Conservation (phyloP, 2,797 vertebrate species). For the Melopsittacus undulatus region DNA sequence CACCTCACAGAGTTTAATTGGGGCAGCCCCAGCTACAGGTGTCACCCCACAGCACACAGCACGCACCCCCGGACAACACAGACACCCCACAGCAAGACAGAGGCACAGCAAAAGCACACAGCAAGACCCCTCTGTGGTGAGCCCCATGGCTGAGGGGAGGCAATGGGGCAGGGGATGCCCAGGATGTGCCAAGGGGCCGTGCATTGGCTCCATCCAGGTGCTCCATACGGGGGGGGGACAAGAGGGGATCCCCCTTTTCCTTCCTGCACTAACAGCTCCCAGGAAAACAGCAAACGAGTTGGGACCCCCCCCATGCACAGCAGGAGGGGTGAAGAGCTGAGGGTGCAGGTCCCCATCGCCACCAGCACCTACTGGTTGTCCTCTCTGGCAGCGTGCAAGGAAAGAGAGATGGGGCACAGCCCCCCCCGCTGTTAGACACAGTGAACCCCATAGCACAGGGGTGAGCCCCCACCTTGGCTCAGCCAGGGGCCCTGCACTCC, state of each 20-base stretch:
- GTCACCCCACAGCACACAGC: constrained; percentile 14
- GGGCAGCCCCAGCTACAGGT: constrained; percentile 13
- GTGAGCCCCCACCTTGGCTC: fast-evolving
- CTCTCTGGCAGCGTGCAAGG: constrained; percentile 77
- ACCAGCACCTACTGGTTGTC: constrained; percentile 74
- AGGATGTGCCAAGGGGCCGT: background rate
- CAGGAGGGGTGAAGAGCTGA: background rate
- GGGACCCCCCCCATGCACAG: background rate
- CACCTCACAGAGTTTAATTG: constrained; percentile 36
- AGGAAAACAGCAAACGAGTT: background rate
- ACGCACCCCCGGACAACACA: background rate
- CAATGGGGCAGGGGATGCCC: background rate
- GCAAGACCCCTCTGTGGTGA: background rate
- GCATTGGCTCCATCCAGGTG: background rate
- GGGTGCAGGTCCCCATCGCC: background rate
- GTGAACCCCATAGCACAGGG: background rate
- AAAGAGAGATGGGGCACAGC: constrained; percentile 4
- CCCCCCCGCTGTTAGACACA: background rate
- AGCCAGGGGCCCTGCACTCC: background rate
- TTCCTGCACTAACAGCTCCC: background rate
- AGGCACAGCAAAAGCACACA: constrained; percentile 60
- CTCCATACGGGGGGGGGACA: fast-evolving
- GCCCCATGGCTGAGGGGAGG: background rate
- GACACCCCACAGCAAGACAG: background rate
- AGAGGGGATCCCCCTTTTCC: background rate